These are phyloP conservation scores for Percopsis transmontana DNA, from an alignment of 2,113 vertebrate species.

Conservation along the genomic window DNA sequence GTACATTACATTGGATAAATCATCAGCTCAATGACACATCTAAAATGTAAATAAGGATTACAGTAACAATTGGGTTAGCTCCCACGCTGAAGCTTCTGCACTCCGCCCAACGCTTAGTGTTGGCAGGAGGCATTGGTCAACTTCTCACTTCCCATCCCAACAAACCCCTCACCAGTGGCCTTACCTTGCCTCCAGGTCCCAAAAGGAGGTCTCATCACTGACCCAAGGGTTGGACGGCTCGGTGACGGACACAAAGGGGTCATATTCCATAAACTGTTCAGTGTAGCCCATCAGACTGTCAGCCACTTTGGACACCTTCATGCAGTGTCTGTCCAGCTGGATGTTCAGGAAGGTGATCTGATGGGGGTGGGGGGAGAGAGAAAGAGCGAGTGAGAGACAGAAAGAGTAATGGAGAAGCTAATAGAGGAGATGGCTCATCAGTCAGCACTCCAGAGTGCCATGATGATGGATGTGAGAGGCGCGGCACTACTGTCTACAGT, in stretches of 20 bases:
- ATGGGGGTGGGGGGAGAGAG: conserved; percentile 24
- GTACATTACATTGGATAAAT: background rate
- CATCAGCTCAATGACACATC: background rate
- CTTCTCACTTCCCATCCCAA: background rate
- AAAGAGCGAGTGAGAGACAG: conserved; percentile 7
- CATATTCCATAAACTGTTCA: conserved; percentile 92
- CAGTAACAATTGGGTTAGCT: conserved; percentile 6
- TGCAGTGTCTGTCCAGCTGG: conserved; percentile 95
- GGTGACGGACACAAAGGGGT: conserved; percentile 85
- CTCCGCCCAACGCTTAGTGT: conserved; percentile 8
- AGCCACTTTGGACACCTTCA: conserved; percentile 98
- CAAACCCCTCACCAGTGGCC: conserved; percentile 1
- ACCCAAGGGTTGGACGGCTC: conserved; percentile 97
- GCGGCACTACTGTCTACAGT: conserved; percentile 21
- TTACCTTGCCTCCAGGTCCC: conserved; percentile 93
- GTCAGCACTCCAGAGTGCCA: conserved; percentile 22
- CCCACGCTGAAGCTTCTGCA: background rate
- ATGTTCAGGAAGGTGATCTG: conserved; percentile 93
- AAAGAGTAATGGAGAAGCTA: conserved; percentile 43
- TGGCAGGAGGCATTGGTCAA: conserved; percentile 3
- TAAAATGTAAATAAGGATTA: background rate
- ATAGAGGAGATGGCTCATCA: conserved; percentile 47
- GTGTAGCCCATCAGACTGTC: conserved; percentile 94
- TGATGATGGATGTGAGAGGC: conserved; percentile 45
- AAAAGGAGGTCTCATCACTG: conserved; percentile 87